These are phyloP conservation scores for Gonioctena quinquepunctata DNA, from an alignment of 1,140 invertebrate species.

Conservation along the genomic window DNA sequence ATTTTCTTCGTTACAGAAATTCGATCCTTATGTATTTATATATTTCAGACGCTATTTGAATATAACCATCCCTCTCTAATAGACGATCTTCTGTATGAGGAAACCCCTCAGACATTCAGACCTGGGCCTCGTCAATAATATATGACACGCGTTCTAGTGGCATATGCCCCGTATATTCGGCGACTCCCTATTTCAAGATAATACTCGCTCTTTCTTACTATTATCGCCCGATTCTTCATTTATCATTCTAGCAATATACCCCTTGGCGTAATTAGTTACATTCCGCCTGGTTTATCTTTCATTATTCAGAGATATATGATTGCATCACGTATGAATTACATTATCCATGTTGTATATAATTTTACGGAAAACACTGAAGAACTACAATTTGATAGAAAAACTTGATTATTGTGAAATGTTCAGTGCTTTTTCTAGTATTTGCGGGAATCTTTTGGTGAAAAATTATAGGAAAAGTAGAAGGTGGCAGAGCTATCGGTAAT, in stretches of 20 bases:
- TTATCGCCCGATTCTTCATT: slow-evolving; percentile 10
- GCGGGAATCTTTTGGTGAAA: too few relatives aligned
- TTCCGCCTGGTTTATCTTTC: background rate
- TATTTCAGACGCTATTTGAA: background rate
- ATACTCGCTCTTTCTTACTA: background rate
- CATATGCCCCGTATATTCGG: slow-evolving; percentile 21
- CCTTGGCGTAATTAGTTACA: slow-evolving; percentile 7
- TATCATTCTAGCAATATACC: slow-evolving; percentile 4
- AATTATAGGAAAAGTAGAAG: too few relatives aligned
- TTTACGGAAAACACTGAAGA: too few relatives aligned
- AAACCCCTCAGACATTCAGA: background rate
- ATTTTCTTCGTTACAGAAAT: background rate
- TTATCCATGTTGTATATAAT: too few relatives aligned
- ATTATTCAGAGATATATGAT: background rate
- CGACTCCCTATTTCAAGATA: slow-evolving; percentile 10
- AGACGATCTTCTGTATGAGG: background rate
- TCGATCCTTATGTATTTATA: background rate
- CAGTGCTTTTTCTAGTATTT: too few relatives aligned
- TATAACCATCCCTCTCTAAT: background rate
- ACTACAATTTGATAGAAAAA: too few relatives aligned
- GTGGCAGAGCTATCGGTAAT: too few relatives aligned
- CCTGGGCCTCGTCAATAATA: slow-evolving; percentile 20
- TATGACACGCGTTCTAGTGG: slow-evolving; percentile 12
- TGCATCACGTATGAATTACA: too few relatives aligned
- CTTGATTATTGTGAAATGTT: too few relatives aligned